Evolutionary conservation across 2,113 vertebrate genomes (phyloP), one percentile per base, ranked within the genome.

Genomic region (Theristicus caerulescens): DNA sequence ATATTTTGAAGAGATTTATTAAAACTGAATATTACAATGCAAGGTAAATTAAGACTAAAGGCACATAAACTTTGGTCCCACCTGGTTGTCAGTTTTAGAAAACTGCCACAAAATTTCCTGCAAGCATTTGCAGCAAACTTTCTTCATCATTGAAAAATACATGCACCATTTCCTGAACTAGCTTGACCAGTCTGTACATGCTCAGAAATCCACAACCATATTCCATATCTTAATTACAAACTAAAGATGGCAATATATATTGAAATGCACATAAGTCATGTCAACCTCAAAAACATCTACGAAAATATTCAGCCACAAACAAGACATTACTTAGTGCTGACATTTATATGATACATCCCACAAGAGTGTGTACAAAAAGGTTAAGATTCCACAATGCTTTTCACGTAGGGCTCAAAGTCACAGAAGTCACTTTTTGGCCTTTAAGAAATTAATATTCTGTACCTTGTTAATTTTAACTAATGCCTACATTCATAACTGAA

Each of bases 1-100:
- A 99, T 98, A 98, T 98, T 98, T 98, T 98, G 98, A 98, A 98
- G 96, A 98, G 97, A 97, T 98, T 98, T 98, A 98, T 98, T 98
- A 98, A 99, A 98, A 98, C 98, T 98, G 97, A 98, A 98, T 98
- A 98, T 98, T 99, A 98, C 98, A 99, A 98, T 98, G 98, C 98
- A 98, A 98, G 98, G 98, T 98, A 99, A 98, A 99, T 99, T 99
- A 99, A 99, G 98, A 99, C 99, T 99, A 98, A 99, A 99, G 99
- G 99, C 99, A 99, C 99, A 98, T 98, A 98, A 98, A 99, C 99
- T 99, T 99, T 99, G 99, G 99, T 99, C 99, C 99, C 98, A 99
- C 98, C 97, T 98, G 98, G 98, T 98, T 98, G 98, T 98, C 99
- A 98, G 98, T 98, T 99, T 98, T 97, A 98, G 97, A 97, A 98